A percentile compares a stretch with the other conserved stretches of the same genome.
phyloP scores from a whole-genome alignment of 2,113 vertebrate genomes.

The Neotoma lepida region DNA sequence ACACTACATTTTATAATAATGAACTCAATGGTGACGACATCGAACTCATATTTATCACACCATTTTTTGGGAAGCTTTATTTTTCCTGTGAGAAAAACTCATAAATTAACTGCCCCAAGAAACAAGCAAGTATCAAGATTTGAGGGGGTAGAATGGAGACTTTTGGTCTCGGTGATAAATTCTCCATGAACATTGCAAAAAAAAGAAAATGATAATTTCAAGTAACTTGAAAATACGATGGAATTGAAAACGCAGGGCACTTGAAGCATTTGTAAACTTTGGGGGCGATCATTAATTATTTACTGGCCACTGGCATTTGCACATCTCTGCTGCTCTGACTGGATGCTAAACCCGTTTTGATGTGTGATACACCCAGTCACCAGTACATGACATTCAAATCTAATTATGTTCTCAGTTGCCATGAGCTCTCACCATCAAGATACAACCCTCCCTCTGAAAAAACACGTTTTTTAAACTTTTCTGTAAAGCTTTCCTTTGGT shows the following conservation, averaged over 20 bases:
- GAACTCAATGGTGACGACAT: constrained; percentile 75
- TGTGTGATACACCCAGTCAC: constrained; percentile 75
- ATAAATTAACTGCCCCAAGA: constrained; percentile 84
- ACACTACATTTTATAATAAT: constrained; percentile 71
- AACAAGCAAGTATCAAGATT: constrained; percentile 58
- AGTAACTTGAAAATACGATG: constrained; percentile 80
- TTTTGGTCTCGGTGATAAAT: constrained; percentile 81
- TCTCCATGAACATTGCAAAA: constrained; percentile 72
- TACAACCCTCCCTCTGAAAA: constrained; percentile 78
- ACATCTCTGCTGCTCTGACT: constrained; percentile 80
- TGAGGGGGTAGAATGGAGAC: not conserved
- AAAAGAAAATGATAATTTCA: constrained; percentile 81
- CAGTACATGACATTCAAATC: constrained; percentile 79
- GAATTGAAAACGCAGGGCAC: constrained; percentile 79
- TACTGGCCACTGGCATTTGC: constrained; percentile 83
- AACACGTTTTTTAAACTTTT: constrained; percentile 84
- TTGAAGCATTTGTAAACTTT: constrained; percentile 84
- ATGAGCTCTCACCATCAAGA: constrained; percentile 82
- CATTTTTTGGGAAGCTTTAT: constrained; percentile 78
- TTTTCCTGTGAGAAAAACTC: constrained; percentile 82
- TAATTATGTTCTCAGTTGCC: constrained; percentile 84
- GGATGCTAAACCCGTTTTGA: constrained; percentile 76
- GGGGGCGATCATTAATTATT: constrained; percentile 84
- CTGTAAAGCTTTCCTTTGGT: constrained; percentile 87
- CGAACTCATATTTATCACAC: constrained; percentile 80